Evolutionary conservation across 2,888 invertebrate species (phyloP), one percentile per base, ranked within the genome.

Genomic region (Drosophila affinis): DNA sequence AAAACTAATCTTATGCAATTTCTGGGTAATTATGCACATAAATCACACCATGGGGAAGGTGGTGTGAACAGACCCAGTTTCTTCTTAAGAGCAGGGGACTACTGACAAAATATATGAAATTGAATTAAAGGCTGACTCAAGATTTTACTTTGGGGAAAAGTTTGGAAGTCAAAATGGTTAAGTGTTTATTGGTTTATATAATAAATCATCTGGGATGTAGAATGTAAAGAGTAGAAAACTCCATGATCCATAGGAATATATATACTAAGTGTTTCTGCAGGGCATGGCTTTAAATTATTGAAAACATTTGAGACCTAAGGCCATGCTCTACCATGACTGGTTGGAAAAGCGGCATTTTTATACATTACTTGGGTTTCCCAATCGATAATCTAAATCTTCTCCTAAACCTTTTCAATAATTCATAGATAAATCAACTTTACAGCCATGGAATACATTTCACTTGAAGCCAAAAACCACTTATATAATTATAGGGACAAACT

Each of bases 1-100:
- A 84, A 78, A 84, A 81, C 65, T 76, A 71, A 69, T 78, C 74
- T 70, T 56, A 48, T 55, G 68, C 59, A 68, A 70, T 83, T 81
- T 74, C 54, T 46, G 39, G 54, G 64, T 62, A 65, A 67, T 75
- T 63, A 56, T 53, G 57, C 34, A 32, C 65, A 64, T 62, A 75
- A 67, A 49, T 65, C 51, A 32, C 48, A 34, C 29, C 44, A 53
- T 27, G 62, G 39, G 29, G 44, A 49, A 45, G 54, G 21, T 12
- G 24, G 5, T 45, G 48, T 45, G 48, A 34, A 18, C 12, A 17
- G 12, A n/a, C 21, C 12, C 14, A 17, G 59, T 24, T 21, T 21
- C 21, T 21, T 21, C 21, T 18, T 1, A 18, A 18, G 32, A 10
- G 32, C 32, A 10, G 3, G 3, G 3, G 34, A 12, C 34, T 34